Evolutionary conservation across 2,113 vertebrate species (phyloP), one percentile per base, ranked within the genome.

Genomic region (Spizaetus ornatus): DNA sequence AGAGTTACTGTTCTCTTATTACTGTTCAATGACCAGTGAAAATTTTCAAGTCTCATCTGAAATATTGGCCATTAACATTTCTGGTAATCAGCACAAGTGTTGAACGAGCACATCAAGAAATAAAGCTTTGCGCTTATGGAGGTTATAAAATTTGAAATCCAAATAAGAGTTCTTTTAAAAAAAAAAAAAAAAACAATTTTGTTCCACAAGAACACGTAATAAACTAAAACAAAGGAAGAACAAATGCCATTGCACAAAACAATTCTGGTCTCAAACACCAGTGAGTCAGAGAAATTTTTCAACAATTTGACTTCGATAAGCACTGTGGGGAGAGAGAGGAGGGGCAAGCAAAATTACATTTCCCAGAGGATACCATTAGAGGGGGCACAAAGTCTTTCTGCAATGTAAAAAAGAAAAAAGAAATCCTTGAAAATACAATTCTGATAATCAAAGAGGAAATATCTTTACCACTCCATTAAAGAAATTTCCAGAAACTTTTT

Each of bases 311-410:
- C 63, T 86, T 87, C 3, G 7, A 21, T n/a, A 71, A 63, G 38
- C 2, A 0, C 20, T 78, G 40, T 26, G 25, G 36, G 40, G 26
- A 72, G 13, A 82, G 26, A 88, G 15, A 74, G 32, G 62, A 92
- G 77, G 86, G 92, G 72, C 59, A 81, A 63, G 18, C 11, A 94
- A 91, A 93, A 89, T 70, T 78, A 94, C 86, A 96, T 97, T 94
- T 96, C 88, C 90, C 80, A 92, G 86, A 96, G 92, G 79, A 90
- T 74, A 92, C 97, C 95, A 97, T 93, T 96, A 95, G 96, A 94
- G 92, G 96, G 94, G 90, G 92, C 96, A 97, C 86, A 90, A 95
- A 92, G 88, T 77, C 96, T 81, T 95, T 48, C 67, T 61, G 42
- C 76, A 81, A 23, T 58, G 25, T 23, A 8, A 58, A 82, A 76